These are phyloP conservation scores for Sarcophaga caerulescens DNA, from an alignment of 2,888 invertebrate genomes.

Conservation along the genomic window DNA sequence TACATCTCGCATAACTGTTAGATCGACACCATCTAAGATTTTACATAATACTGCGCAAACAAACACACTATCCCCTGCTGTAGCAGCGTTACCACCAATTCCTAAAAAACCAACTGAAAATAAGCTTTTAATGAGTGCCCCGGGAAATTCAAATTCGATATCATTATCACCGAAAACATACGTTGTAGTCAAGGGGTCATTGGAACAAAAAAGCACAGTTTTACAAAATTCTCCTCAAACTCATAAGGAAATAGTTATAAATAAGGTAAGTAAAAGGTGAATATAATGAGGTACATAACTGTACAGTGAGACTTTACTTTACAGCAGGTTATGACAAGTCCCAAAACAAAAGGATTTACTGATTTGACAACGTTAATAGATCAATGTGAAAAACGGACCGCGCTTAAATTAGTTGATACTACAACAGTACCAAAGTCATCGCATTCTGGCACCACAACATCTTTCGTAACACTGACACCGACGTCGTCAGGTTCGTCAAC, in stretches of 20 bases:
- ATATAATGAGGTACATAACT: neutral
- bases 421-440: conserved; percentile 56
- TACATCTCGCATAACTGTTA: conserved; percentile 47
- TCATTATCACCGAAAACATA: conserved; percentile 40
- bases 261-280: conserved; percentile 71
- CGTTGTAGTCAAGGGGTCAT: conserved; percentile 21
- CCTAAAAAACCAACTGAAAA: conserved; percentile 59
- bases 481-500: conserved; percentile 26
- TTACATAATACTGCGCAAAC: conserved; percentile 25
- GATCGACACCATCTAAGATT: conserved; percentile 54
- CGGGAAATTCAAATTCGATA: conserved; percentile 12
- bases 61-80: conserved; percentile 48
- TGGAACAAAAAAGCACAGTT: conserved; percentile 28
- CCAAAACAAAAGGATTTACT: conserved; percentile 72
- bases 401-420: conserved; percentile 29
- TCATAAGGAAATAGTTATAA: conserved; percentile 77
- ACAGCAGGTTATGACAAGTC: conserved; percentile 71
- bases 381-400: conserved; percentile 56
- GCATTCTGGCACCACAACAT: conserved; percentile 53
- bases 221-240: conserved; percentile 70
- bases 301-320: neutral
- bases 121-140: conserved; percentile 58
- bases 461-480: conserved; percentile 80
- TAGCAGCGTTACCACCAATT: conserved; percentile 64
- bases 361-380: conserved; percentile 71